These are phyloP conservation scores for Acrossocheilus fasciatus DNA, from an alignment of 2,797 vertebrate species.

Conservation along the genomic window DNA sequence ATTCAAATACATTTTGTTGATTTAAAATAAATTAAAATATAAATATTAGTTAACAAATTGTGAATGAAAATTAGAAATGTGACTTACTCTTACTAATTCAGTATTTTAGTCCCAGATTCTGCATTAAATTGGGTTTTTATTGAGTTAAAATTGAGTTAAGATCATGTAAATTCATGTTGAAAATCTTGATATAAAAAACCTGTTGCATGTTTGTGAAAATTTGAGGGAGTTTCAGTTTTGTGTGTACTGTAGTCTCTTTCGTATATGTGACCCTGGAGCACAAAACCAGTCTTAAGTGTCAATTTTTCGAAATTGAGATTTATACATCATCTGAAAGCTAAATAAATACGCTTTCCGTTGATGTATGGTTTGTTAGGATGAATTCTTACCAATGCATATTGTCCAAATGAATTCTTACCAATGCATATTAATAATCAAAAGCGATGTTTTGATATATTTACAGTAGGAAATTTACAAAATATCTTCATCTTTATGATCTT, in stretches of 20 bases:
- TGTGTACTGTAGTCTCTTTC: background rate
- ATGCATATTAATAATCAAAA: too few relatives aligned
- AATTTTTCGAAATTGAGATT: too few relatives aligned
- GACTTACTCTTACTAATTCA: background rate
- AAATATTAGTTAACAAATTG: background rate
- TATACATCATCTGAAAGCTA: too few relatives aligned
- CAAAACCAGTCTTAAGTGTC: too few relatives aligned
- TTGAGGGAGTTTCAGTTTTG: background rate
- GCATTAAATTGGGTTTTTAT: background rate
- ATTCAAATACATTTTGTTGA: background rate
- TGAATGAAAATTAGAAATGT: background rate
- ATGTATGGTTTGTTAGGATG: too few relatives aligned
- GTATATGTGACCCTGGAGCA: background rate
- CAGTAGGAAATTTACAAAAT: too few relatives aligned
- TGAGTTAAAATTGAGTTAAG: background rate
- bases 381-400: too few relatives aligned
- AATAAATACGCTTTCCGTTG: too few relatives aligned
- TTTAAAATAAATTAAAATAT: conserved; percentile 4
- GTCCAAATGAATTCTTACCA: too few relatives aligned
- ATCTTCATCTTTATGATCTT: too few relatives aligned
- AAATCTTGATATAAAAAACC: background rate
- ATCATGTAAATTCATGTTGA: background rate
- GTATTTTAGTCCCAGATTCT: background rate
- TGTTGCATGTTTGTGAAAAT: background rate
- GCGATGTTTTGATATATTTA: too few relatives aligned